phyloP scores from a whole-genome alignment of 1,140 invertebrate species.

The Hycleus cichorii region DNA sequence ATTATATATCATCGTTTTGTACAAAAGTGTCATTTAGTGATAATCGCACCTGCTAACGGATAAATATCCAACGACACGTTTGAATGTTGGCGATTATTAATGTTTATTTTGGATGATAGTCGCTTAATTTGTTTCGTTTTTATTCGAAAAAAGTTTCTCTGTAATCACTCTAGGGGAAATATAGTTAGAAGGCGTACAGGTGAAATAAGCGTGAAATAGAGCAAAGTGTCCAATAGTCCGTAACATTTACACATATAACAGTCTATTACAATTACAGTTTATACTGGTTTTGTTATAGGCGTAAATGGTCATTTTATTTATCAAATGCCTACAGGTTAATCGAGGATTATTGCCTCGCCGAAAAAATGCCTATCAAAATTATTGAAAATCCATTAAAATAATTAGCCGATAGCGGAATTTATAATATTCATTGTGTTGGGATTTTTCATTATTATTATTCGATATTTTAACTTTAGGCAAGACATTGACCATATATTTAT shows the following conservation, averaged over 20 bases:
- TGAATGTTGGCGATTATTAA: background rate
- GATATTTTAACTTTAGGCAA: no score
- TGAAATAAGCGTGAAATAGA: constrained; percentile 21
- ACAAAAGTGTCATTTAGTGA: background rate
- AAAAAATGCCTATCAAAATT: no score
- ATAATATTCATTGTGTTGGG: no score
- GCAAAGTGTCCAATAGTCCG: constrained; percentile 19
- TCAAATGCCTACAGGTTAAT: no score
- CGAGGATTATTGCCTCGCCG: no score
- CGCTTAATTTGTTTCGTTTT: background rate
- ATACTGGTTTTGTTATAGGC: constrained; percentile 7
- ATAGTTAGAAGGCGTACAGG: constrained; percentile 10
- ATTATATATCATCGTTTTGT: background rate
- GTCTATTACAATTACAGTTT: constrained; percentile 11
- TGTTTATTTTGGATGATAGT: background rate
- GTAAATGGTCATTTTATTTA: constrained; percentile 13
- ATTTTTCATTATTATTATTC: no score
- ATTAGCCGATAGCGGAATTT: no score
- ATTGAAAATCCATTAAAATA: no score
- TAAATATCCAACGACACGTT: no score
- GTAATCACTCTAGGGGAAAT: constrained; percentile 2
- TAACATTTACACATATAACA: constrained; percentile 10
- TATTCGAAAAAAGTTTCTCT: constrained; percentile 3
- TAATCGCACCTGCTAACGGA: background rate
- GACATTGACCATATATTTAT: no score